Conservation (phyloP, 1,140 invertebrate species). For the Hycleus cichorii region DNA sequence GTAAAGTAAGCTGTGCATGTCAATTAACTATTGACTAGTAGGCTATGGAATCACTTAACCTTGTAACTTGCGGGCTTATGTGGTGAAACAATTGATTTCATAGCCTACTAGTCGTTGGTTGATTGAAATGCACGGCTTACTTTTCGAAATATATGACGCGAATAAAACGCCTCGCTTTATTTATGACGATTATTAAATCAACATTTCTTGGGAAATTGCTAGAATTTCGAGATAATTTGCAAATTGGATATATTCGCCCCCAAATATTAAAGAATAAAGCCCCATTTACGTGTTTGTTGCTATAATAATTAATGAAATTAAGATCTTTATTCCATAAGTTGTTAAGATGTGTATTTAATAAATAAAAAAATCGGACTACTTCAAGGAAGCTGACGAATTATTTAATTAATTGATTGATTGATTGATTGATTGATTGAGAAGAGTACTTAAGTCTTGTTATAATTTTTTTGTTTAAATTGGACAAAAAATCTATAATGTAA, state of each 20-base stretch:
- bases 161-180: not conserved
- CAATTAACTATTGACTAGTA: too few species aligned
- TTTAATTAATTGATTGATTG: too few species aligned
- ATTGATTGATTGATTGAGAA: too few species aligned
- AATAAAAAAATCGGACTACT: not conserved
- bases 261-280: too few species aligned
- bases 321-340: constrained; percentile 11
- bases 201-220: constrained; percentile 1
- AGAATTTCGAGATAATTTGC: too few species aligned
- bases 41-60: too few species aligned
- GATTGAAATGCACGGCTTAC: not conserved
- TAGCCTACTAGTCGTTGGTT: too few species aligned
- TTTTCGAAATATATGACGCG: not conserved
- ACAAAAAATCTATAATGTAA: too few species aligned
- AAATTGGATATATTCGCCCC: too few species aligned
- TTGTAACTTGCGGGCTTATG: too few species aligned
- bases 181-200: not conserved
- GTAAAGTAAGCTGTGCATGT: too few species aligned
- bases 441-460: constrained; percentile 15
- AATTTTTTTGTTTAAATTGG: not conserved
- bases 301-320: not conserved
- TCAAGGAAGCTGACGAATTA: constrained; percentile 2
- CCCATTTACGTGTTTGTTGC: constrained; percentile 4
- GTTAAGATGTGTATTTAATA: constrained; percentile 7
- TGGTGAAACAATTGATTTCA: too few species aligned